Conservation (phyloP, 1,140 invertebrate genomes). For the Lysiphlebus fabarum region DNA sequence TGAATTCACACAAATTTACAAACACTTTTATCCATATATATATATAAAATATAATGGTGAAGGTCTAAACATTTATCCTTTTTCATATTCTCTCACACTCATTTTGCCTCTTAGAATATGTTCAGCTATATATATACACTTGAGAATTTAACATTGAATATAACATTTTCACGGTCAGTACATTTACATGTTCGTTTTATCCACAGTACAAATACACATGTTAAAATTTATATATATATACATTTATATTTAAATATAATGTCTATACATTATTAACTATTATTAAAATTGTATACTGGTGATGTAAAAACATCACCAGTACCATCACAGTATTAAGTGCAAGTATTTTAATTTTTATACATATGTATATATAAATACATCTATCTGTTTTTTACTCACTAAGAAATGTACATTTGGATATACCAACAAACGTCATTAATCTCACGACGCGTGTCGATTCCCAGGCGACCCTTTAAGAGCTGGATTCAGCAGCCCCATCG, state of each 20-base stretch:
- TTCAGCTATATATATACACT: slow-evolving; percentile 1
- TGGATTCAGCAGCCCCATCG: background rate
- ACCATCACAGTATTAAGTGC: too few species aligned
- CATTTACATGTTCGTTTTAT: too few species aligned
- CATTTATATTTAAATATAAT: too few species aligned
- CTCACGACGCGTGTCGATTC: slow-evolving; percentile 24
- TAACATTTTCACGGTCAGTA: too few species aligned
- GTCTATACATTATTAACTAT: too few species aligned
- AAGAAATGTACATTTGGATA: background rate
- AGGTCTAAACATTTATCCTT: background rate
- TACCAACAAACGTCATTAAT: slow-evolving; percentile 17
- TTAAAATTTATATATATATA: background rate
- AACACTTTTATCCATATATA: too few species aligned
- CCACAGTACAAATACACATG: slow-evolving; percentile 6
- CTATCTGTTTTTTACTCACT: background rate
- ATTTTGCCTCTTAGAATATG: background rate
- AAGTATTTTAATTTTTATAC: too few species aligned
- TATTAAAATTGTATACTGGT: too few species aligned
- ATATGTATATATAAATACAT: background rate
- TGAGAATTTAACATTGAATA: background rate
- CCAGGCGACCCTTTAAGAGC: slow-evolving; percentile 10
- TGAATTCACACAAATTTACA: too few species aligned
- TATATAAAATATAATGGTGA: too few species aligned
- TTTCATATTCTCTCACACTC: slow-evolving; percentile 3
- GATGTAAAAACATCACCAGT: too few species aligned